phyloP scores from a whole-genome alignment of 2,888 invertebrate species.

The Aelia acuminata region DNA sequence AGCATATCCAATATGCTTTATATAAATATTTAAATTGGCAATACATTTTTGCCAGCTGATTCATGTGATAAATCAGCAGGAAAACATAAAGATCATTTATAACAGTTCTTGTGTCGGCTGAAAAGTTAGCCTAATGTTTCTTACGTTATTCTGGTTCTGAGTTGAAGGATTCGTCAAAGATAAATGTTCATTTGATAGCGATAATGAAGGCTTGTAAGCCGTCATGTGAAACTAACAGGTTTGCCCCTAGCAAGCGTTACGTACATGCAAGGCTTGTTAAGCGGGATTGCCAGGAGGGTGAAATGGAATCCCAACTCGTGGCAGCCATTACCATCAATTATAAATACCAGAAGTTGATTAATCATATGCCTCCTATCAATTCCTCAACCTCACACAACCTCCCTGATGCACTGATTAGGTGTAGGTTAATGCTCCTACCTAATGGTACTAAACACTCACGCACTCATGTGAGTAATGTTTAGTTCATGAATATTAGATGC shows the following conservation, averaged over 20 bases:
- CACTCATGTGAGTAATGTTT: not conserved
- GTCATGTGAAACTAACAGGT: not conserved
- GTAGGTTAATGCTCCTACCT: not conserved
- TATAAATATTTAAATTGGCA: too few relatives aligned
- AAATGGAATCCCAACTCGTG: conserved; percentile 51
- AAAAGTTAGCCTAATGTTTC: too few relatives aligned
- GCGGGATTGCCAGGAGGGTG: not conserved
- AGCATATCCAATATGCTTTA: too few relatives aligned
- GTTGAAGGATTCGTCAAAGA: not conserved
- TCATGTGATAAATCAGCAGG: too few relatives aligned
- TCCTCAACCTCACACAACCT: not conserved
- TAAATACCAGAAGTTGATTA: conserved; percentile 39
- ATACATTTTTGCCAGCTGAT: too few relatives aligned
- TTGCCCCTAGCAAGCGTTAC: not conserved
- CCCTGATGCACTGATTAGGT: conserved; percentile 4
- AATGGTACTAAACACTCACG: not conserved
- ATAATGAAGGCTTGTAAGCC: not conserved
- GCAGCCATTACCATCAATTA: conserved; percentile 49
- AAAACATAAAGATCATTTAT: too few relatives aligned
- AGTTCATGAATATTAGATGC: not conserved
- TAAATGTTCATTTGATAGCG: not conserved
- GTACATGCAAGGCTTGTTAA: not conserved
- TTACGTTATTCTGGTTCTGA: too few relatives aligned
- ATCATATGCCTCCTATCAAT: conserved; percentile 19
- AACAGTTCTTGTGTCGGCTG: too few relatives aligned